These are phyloP conservation scores for Lacerta bilineata DNA, from an alignment of 2,797 vertebrate genomes.

Conservation along the genomic window DNA sequence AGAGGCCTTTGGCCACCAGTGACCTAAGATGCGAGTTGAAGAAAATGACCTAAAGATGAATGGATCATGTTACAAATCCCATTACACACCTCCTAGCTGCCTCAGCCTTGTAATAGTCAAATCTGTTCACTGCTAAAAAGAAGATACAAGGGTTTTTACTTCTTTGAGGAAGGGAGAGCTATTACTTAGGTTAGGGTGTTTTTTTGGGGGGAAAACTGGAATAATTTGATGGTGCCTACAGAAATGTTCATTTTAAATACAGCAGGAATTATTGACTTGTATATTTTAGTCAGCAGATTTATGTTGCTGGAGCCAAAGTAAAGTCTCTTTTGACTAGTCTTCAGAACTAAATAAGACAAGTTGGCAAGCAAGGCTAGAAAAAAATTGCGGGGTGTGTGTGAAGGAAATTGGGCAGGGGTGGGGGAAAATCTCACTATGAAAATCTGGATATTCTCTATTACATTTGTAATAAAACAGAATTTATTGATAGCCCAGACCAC, in stretches of 20 bases:
- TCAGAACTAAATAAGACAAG: not conserved
- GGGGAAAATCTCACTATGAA: not conserved
- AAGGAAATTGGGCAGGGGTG: not conserved
- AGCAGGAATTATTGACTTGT: not conserved
- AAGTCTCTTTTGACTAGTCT: conserved; percentile 46
- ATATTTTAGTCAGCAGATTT: conserved; percentile 33
- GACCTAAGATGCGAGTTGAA: conserved; percentile 42
- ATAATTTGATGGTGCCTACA: conserved; percentile 58
- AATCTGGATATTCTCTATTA: not conserved
- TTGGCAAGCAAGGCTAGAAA: conserved; percentile 24
- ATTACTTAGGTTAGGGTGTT: conserved; percentile 23
- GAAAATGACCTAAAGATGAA: conserved; percentile 50
- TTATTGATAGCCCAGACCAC: not conserved
- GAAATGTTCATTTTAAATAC: conserved; percentile 43
- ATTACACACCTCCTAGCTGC: conserved; percentile 41
- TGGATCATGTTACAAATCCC: conserved; percentile 64
- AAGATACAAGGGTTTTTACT: conserved; percentile 56
- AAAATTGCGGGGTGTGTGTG: too few relatives aligned
- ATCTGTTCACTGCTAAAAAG: conserved; percentile 40
- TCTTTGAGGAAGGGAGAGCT: conserved; percentile 53
- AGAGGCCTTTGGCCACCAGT: conserved; percentile 30
- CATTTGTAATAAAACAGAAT: not conserved
- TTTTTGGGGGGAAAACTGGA: conserved; percentile 12
- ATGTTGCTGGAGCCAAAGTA: too few relatives aligned
- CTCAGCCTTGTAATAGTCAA: conserved; percentile 37